Base-by-base conservation (phyloP, 2,113 vertebrate species). In the Ramphastos sulfuratus region DNA sequence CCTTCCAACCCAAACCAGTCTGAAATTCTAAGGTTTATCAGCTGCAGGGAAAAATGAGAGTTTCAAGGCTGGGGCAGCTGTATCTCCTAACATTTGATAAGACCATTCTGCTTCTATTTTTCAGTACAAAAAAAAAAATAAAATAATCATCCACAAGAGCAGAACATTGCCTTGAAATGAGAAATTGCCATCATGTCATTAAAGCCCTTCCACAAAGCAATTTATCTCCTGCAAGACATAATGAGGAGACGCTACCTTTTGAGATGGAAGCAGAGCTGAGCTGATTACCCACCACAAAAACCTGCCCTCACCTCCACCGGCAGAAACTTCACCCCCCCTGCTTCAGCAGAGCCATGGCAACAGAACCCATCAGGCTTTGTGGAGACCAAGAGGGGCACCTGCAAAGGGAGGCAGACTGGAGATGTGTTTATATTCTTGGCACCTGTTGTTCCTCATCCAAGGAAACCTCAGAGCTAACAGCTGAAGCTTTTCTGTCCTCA, bases 351-450 rank as follows among this genome's bases (percentile, higher is more conserved):
- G 64, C 69, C 67, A 27, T 24, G 39, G 58, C 58, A 79, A 69
- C 67, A 56, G 37, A 21, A 28, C 15, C n/a, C 69, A 39, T 6
- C 28, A 1, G 0, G 1, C 24, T 11, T 33, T 31, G 10, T 2
- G 6, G 54, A 75, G 28, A 10, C 27, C 0, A 1, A 50, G n/a
- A 30, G 18, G 21, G 23, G 35, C 54, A 55, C 16, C 6, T 15
- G 13, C 48, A 24, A 15, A 25, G 56, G 31, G 54, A 54, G 21
- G 83, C 19, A 67, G 19, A 52, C 24, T 37, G 46, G 27, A 66
- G 23, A 56, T 33, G 15, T 19, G 15, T 10, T 10, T 10, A 10
- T 54, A 76, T 84, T 42, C 50, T 35, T 30, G 15, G 30, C 8
- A 48, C 17, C 25, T 60, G 3, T 52, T 77, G 7, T 20, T 20